Evolutionary conservation across 1,140 invertebrate species (phyloP).

Genomic region (Papilio machaon): DNA sequence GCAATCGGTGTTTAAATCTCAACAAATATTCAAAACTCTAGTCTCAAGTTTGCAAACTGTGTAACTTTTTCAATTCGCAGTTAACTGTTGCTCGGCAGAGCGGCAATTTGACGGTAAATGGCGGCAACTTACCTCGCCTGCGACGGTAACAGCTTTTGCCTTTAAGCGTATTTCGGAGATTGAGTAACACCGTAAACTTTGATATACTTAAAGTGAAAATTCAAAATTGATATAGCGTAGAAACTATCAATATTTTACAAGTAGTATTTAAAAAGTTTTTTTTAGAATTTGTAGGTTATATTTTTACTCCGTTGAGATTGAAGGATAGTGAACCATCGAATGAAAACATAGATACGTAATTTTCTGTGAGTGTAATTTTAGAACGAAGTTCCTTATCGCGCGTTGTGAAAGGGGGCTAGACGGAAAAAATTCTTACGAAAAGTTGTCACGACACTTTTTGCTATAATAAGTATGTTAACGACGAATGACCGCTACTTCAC

Average conservation of each 20-base stretch:
- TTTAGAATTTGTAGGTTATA: background rate
- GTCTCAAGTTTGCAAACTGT: constrained; percentile 2
- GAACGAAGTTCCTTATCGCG: too few relatives aligned
- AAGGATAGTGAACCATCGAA: too few relatives aligned
- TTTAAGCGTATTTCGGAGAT: constrained; percentile 5
- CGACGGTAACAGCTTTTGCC: background rate
- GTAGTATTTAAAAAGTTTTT: background rate
- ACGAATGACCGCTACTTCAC: too few relatives aligned
- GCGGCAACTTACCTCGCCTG: background rate
- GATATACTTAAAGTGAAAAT: background rate
- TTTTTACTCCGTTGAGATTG: background rate
- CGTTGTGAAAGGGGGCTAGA: too few relatives aligned
- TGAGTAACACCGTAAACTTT: background rate
- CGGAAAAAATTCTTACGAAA: too few relatives aligned
- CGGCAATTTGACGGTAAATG: background rate
- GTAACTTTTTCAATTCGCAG: constrained; percentile 23
- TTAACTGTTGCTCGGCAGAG: constrained; percentile 25
- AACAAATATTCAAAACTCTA: constrained; percentile 4
- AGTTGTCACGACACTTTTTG: too few relatives aligned
- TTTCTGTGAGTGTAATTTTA: too few relatives aligned
- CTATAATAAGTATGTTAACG: too few relatives aligned
- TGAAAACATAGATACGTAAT: background rate
- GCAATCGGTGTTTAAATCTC: background rate
- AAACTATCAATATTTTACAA: background rate
- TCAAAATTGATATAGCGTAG: background rate